Percentiles rank a stretch among this genome's conserved stretches.
Evolutionary conservation across 1,140 invertebrate genomes (phyloP).

Genomic region (Geopemphigus sp.): DNA sequence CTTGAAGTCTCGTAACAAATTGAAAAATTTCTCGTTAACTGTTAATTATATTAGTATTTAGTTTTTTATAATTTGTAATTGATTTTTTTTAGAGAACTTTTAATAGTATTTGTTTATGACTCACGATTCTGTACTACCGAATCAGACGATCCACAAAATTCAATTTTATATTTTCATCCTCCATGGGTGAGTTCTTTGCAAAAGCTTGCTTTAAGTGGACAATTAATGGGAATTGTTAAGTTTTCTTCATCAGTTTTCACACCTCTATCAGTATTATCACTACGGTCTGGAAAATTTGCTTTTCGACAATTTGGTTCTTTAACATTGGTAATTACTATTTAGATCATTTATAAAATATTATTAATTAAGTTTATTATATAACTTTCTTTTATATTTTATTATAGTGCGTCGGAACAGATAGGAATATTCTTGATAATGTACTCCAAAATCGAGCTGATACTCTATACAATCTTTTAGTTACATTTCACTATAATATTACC

Average conservation of each 20-base stretch:
- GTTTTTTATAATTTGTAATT: neutral
- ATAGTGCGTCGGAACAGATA: constrained; percentile 81
- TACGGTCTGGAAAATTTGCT: constrained; percentile 82
- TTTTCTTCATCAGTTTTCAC: constrained; percentile 73
- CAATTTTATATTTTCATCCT: constrained; percentile 84
- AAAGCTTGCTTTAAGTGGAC: constrained; percentile 73
- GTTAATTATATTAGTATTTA: neutral
- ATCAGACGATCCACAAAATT: constrained; percentile 80
- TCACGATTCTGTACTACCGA: constrained; percentile 71
- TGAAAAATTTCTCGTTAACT: too few relatives aligned
- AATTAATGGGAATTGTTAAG: constrained; percentile 77
- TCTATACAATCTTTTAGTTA: constrained; percentile 69
- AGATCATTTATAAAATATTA: neutral
- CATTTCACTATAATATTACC: constrained; percentile 75
- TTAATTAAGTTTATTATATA: neutral
- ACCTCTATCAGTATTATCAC: constrained; percentile 68
- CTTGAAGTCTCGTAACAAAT: too few relatives aligned
- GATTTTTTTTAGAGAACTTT: constrained; percentile 75
- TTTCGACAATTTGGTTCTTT: constrained; percentile 75
- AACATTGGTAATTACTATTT: constrained; percentile 69
- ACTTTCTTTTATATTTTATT: neutral
- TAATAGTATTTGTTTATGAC: constrained; percentile 85
- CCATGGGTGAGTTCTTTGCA: constrained; percentile 80
- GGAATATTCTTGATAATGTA: constrained; percentile 76
- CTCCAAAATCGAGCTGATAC: constrained; percentile 71